These are phyloP conservation scores for Andrena chrysosceles DNA, from an alignment of 2,888 invertebrate genomes.

Conservation along the genomic window DNA sequence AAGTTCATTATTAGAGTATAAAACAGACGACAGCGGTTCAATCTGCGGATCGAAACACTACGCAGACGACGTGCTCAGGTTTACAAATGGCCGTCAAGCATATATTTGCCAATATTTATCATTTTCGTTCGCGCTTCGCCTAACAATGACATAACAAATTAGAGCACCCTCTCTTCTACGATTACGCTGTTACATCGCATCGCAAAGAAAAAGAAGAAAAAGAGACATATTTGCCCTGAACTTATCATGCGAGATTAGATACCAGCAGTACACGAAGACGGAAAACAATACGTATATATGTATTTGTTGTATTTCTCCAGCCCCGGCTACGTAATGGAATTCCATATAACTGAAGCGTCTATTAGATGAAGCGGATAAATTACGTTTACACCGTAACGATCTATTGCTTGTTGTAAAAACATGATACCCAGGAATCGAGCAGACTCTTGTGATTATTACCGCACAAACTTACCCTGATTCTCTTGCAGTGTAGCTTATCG, in stretches of 20 bases:
- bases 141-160: slow-evolving; percentile 45
- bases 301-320: background rate
- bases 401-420: slow-evolving; percentile 51
- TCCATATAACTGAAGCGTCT: slow-evolving; percentile 40
- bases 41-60: slow-evolving; percentile 26
- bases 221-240: slow-evolving; percentile 34
- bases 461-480: slow-evolving; percentile 54
- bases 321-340: slow-evolving; percentile 23
- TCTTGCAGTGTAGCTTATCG: slow-evolving; percentile 31
- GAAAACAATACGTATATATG: slow-evolving; percentile 40
- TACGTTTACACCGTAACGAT: slow-evolving; percentile 22
- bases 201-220: slow-evolving; percentile 1
- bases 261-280: slow-evolving; percentile 38
- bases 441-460: slow-evolving; percentile 24
- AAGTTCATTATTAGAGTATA: slow-evolving; percentile 56
- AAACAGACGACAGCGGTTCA: slow-evolving; percentile 53
- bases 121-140: slow-evolving; percentile 12
- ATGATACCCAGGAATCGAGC: slow-evolving; percentile 24
- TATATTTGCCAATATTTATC: slow-evolving; percentile 28
- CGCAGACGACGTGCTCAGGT: slow-evolving; percentile 15
- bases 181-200: slow-evolving; percentile 18
- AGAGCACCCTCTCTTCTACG: slow-evolving; percentile 47
- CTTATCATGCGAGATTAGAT: slow-evolving; percentile 54
- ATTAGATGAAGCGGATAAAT: slow-evolving; percentile 48
- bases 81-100: slow-evolving; percentile 20